Base-by-base conservation (phyloP, 1,140 invertebrate genomes). In the Aradophagus sp. region DNA sequence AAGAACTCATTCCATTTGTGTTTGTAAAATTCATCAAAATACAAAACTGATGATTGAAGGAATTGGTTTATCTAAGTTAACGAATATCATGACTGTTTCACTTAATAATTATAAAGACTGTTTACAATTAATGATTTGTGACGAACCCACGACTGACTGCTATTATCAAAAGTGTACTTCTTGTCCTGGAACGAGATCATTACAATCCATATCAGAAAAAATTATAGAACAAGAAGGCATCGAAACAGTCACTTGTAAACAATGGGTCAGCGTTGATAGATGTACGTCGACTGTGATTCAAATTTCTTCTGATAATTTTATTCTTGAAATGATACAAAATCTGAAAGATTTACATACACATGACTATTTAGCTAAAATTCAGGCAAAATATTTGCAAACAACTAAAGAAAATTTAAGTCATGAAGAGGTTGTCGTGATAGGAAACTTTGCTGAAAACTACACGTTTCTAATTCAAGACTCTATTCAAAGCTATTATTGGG, bases 1-100 rank as follows among this genome's bases (percentile, higher is more conserved):
- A 23, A 47, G 47, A 27, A 69, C 48, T 14, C 56, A 61, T 11
- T 14, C 32, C 0, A 26, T 55, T 42, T 42, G 56, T 61, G 41
- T 58, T 20, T 58, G 29, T 31, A 35, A 36, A 36, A 35, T 27
- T 20, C 47, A 62, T 13, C 29, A 62, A 52, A 62, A 62, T 27
- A 41, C 29, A 4, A 52, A 45, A 52, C 13, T 52, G 15, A 34
- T 62, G 39, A 41, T 44, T 12, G 38, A 52, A 13, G 47, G 35
- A 0, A 44, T 52, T 5, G 35, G 44, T 52, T 44, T 52, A 14
- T 13, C 31, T 36, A 23, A 48, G 32, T 14, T 61, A 23, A 48
- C 23, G 23, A 41, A 23, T 6, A 11, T 48, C 6, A 20, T 15
- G 31, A n/a, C 19, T 31, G 0, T 10, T 8, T 26, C 34, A 3